phyloP scores from a whole-genome alignment of 2,888 invertebrate genomes.

The Troglohyphantes excavatus region DNA sequence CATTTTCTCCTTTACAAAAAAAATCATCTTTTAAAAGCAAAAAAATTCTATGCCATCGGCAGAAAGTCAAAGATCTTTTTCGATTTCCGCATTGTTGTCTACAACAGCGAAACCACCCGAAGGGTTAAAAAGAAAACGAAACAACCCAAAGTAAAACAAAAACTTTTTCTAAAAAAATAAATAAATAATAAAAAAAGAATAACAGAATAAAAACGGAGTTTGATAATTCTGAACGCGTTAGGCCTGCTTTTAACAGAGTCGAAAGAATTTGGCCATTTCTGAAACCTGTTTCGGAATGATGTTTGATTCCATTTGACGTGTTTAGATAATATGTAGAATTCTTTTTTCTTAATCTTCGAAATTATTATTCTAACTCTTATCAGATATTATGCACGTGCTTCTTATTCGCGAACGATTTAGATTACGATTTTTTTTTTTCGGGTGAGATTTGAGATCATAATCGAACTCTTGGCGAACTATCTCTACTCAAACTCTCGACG shows the following conservation, averaged over 20 bases:
- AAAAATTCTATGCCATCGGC: neutral
- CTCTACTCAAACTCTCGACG: too few species aligned
- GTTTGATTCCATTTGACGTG: conserved; percentile 12
- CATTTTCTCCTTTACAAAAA: conserved; percentile 1
- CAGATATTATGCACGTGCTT: too few species aligned
- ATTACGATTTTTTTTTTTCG: too few species aligned
- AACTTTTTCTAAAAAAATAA: conserved; percentile 47
- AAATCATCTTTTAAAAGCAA: neutral
- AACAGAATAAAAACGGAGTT: conserved; percentile 14
- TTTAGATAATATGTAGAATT: conserved; percentile 19
- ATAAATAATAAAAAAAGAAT: conserved; percentile 20
- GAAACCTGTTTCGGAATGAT: conserved; percentile 37
- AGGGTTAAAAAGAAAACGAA: conserved; percentile 23
- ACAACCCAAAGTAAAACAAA: conserved; percentile 21
- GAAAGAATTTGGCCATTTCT: conserved; percentile 38
- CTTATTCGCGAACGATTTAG: too few species aligned
- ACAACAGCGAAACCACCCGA: conserved; percentile 59
- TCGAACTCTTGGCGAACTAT: too few species aligned
- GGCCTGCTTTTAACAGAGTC: conserved; percentile 14
- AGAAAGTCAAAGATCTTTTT: conserved; percentile 18
- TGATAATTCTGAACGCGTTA: conserved; percentile 56
- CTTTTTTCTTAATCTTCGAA: conserved; percentile 17
- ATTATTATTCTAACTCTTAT: conserved; percentile 6
- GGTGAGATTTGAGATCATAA: too few species aligned
- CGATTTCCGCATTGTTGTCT: conserved; percentile 73